Conservation (phyloP, 2,113 vertebrate species). For the Dromas ardeola region DNA sequence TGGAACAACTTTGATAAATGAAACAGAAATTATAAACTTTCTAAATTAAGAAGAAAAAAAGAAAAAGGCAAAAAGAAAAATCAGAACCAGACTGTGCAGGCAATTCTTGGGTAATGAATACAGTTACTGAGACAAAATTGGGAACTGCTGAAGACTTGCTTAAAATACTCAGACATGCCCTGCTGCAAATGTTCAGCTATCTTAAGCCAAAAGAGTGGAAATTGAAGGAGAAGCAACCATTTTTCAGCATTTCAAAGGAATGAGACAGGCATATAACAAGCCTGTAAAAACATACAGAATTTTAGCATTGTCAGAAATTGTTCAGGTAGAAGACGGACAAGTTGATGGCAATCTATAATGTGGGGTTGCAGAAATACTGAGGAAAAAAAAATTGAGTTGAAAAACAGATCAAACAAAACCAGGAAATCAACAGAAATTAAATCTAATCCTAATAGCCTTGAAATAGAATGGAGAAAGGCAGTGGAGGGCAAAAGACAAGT, state of each 20-base stretch:
- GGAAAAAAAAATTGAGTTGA: background rate
- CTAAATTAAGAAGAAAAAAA: background rate
- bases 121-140: background rate
- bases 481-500: background rate
- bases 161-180: background rate
- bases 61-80: background rate
- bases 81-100: background rate
- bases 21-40: background rate
- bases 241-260: background rate
- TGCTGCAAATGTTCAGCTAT: background rate
- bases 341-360: background rate
- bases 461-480: slow-evolving; percentile 15
- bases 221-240: background rate
- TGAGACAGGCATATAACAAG: background rate
- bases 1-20: background rate
- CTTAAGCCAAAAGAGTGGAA: background rate
- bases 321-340: background rate
- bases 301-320: background rate
- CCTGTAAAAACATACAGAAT: background rate
- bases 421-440: slow-evolving; percentile 21
- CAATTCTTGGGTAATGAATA: background rate
- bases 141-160: background rate
- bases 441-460: background rate
- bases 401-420: background rate
- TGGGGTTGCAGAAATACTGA: background rate